Evolutionary conservation across 2,797 vertebrate species (phyloP).

Genomic region (Pantherophis alleghaniensis): DNA sequence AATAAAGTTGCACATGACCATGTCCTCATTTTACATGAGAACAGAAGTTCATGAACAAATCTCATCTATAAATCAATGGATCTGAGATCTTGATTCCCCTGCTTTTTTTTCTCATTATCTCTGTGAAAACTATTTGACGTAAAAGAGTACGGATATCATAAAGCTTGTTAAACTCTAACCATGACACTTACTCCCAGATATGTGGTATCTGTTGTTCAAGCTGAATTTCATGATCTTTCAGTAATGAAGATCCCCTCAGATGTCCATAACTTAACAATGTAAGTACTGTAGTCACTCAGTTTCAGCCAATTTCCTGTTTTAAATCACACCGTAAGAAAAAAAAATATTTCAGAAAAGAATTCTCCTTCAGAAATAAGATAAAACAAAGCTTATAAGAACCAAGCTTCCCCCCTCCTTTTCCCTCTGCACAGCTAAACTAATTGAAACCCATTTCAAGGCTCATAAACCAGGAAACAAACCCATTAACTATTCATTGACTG

Average conservation of each 20-base stretch:
- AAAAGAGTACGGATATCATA: conserved; percentile 17
- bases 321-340: not conserved
- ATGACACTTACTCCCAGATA: conserved; percentile 29
- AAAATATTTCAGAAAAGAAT: not conserved
- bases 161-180: conserved; percentile 28
- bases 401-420: not conserved
- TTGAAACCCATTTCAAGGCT: not conserved
- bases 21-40: conserved; percentile 1
- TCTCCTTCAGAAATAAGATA: not conserved
- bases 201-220: conserved; percentile 21
- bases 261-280: not conserved
- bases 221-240: conserved; percentile 23
- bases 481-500: not conserved
- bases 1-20: conserved; percentile 1
- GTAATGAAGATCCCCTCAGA: not conserved
- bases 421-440: not conserved
- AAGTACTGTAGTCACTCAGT: not conserved
- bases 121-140: conserved; percentile 9
- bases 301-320: not conserved
- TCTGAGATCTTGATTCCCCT: not conserved
- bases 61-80: conserved; percentile 45
- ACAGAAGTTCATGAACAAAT: conserved; percentile 47
- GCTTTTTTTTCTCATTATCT: not conserved
- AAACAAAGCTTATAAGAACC: not conserved
- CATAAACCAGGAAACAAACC: not conserved